Evolutionary conservation across 2,888 invertebrate species (phyloP), one percentile per base, ranked within the genome.

Genomic region (Harpagoxenus sublaevis): DNA sequence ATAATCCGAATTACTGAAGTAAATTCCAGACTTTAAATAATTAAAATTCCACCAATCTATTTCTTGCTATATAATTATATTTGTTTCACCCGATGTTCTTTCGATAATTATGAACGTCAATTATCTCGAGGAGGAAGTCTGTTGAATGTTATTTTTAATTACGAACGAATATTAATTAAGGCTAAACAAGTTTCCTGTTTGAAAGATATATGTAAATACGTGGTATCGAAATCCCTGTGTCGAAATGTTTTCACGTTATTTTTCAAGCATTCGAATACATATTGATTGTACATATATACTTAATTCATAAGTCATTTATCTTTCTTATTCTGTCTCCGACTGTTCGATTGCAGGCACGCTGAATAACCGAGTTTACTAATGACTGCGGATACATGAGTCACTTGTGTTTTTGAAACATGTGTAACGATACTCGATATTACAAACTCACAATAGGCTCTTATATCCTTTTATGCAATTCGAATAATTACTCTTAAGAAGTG

Each of bases 301-400:
- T 74, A 74, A 62, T 62, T 42, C 45, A 62, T 45, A 62, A 48
- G 48, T 63, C 31, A 12, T 75, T 12, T 23, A 12, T 63, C n/a
- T 15, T 35, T 48, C 63, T 74, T 31, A 15, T 75, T 75, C n/a
- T 48, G 23, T 15, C 35, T 39, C 5, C 10, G n/a, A 45, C 57
- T 3, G 12, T 2, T n/a, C 12, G n/a, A 63, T 35, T 6, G 3
- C 23, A 48, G 65, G 1, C 74, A 45, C 31, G 31, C n/a, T 35
- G 35, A 75, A 62, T 35, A 45, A 51, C 48, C 35, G 48, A 35
- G 6, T 63, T 51, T 65, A 23, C 48, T 48, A 51, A 75, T 51
- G 51, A 51, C 31, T 75, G 10, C 35, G 35, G 23, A n/a, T 65
- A n/a, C 23, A 39, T 75, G 75, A 75, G 48, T 75, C 75, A 75